phyloP scores from a whole-genome alignment of 1,140 invertebrate genomes.

The Conus ventricosus region DNA sequence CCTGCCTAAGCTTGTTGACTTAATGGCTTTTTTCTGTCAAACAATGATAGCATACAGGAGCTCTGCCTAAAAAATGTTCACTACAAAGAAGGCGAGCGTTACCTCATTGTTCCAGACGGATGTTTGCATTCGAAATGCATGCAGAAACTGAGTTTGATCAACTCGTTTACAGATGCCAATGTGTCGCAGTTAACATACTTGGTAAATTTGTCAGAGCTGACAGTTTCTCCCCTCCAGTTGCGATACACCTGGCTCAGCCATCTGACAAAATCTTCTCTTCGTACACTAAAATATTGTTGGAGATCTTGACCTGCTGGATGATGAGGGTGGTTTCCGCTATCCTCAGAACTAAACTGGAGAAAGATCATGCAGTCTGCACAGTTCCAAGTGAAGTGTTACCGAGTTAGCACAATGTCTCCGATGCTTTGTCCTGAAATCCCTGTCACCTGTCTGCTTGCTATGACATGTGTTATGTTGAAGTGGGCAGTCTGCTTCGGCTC shows the following conservation, averaged over 20 bases:
- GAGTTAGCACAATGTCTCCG: neutral
- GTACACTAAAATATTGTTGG: neutral
- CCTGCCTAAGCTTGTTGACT: neutral
- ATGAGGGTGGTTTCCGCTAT: neutral
- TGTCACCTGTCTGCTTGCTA: neutral
- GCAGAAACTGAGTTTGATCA: constrained; percentile 25
- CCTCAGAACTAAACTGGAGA: neutral
- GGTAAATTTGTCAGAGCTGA: constrained; percentile 21
- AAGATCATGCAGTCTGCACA: neutral
- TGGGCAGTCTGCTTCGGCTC: neutral
- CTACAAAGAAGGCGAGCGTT: neutral
- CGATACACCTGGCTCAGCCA: neutral
- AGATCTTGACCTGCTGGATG: neutral
- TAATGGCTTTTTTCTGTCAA: neutral
- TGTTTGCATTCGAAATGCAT: neutral
- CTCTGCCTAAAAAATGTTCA: neutral
- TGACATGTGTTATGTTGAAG: neutral
- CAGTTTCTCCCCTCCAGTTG: neutral
- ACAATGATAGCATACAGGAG: neutral
- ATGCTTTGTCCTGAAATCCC: neutral
- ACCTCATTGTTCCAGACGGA: neutral
- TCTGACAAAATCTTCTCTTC: constrained; percentile 8
- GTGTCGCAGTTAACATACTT: constrained; percentile 8
- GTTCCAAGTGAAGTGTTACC: constrained; percentile 2
- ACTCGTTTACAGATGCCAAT: neutral